phyloP scores from a whole-genome alignment of 1,140 invertebrate species.

The Drosophila aff. region DNA sequence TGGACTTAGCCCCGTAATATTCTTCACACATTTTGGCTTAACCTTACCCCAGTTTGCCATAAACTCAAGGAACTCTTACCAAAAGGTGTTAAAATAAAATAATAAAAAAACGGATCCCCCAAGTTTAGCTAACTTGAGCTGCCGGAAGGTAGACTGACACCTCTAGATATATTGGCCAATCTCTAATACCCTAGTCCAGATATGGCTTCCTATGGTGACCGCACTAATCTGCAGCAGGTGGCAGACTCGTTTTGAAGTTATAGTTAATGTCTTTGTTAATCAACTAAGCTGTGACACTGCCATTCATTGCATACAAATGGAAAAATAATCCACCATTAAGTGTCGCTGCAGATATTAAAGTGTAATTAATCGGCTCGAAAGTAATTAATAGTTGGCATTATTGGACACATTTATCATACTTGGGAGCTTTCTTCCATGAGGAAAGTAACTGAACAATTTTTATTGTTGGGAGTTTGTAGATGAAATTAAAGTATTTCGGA shows the following conservation, averaged over 20 bases:
- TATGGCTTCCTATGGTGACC: slow-evolving; percentile 11
- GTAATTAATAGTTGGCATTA: slow-evolving; percentile 18
- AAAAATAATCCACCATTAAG: slow-evolving; percentile 20
- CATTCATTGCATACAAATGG: slow-evolving; percentile 23
- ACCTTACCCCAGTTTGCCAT: slow-evolving; percentile 25
- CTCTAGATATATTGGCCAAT: slow-evolving; percentile 12
- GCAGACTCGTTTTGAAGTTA: slow-evolving; percentile 18
- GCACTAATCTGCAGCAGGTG: slow-evolving; percentile 30
- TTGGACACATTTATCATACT: slow-evolving; percentile 6
- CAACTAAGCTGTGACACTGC: slow-evolving; percentile 13
- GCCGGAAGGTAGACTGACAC: slow-evolving; percentile 16
- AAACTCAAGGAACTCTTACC: background rate
- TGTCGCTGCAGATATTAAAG: slow-evolving; percentile 7
- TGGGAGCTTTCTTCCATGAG: background rate
- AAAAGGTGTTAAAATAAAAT: slow-evolving; percentile 19
- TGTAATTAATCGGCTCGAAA: slow-evolving; percentile 34
- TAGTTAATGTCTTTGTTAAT: slow-evolving; percentile 14
- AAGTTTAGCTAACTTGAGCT: slow-evolving; percentile 11
- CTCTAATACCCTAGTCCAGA: slow-evolving; percentile 23
- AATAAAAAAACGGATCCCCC: slow-evolving; percentile 3
- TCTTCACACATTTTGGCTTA: slow-evolving; percentile 15
- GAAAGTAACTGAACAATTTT: background rate
- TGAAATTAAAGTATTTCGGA: background rate
- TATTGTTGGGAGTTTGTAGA: background rate
- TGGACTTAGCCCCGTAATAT: slow-evolving; percentile 8